Conservation (phyloP, 2,113 vertebrate genomes). For the Apteryx owenii region DNA sequence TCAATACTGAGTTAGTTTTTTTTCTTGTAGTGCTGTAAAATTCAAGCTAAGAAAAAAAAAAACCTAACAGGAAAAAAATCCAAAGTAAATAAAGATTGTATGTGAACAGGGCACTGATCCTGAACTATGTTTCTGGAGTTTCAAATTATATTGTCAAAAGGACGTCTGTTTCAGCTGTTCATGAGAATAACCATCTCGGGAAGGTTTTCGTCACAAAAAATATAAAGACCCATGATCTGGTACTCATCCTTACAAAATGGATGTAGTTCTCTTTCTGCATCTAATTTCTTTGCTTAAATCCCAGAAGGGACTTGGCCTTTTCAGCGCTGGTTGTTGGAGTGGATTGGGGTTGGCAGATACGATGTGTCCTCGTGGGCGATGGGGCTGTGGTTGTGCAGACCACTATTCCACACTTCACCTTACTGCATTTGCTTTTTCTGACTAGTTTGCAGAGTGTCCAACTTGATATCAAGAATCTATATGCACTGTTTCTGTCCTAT, state of each 20-base stretch:
- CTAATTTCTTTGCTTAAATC: slow-evolving; percentile 23
- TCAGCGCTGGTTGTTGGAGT: slow-evolving; percentile 17
- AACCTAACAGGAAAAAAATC: slow-evolving; percentile 5
- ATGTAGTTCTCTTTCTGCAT: neutral
- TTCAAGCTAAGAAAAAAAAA: neutral
- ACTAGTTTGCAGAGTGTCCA: neutral
- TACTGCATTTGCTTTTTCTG: neutral
- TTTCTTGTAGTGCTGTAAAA: slow-evolving; percentile 42
- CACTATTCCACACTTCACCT: neutral
- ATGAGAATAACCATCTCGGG: neutral
- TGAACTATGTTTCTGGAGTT: neutral
- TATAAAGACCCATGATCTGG: neutral
- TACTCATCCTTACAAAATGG: slow-evolving; percentile 22
- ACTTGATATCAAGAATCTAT: neutral
- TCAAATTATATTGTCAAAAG: slow-evolving; percentile 21
- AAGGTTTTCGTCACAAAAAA: slow-evolving; percentile 11
- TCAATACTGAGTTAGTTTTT: slow-evolving; percentile 50
- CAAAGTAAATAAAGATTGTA: slow-evolving; percentile 59
- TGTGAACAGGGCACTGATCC: neutral
- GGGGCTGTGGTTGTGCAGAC: neutral
- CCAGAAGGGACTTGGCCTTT: neutral
- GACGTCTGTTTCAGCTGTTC: slow-evolving; percentile 13
- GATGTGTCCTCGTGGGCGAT: neutral
- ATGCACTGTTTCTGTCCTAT: neutral
- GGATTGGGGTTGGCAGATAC: neutral